Evolutionary conservation across 2,797 vertebrate genomes (phyloP).

Genomic region (Odontamblyopus rebecca): DNA sequence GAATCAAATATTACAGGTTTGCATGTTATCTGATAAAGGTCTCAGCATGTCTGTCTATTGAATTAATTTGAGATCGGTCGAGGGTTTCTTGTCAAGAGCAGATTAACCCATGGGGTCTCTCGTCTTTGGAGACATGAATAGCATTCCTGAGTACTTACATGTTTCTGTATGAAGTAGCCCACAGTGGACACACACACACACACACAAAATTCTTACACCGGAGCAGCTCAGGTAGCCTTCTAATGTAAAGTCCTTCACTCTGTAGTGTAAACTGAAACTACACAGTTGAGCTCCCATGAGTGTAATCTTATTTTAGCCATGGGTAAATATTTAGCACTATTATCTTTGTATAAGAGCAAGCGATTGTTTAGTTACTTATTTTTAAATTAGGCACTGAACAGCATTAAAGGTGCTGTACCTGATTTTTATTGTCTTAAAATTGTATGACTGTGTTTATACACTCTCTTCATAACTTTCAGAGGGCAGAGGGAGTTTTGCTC

Average conservation of each 20-base stretch:
- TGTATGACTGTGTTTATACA: no score
- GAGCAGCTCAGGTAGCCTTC: conserved; percentile 32
- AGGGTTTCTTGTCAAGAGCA: conserved; percentile 19
- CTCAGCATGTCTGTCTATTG: conserved; percentile 9
- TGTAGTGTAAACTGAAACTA: conserved; percentile 57
- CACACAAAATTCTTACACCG: conserved; percentile 1
- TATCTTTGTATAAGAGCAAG: conserved; percentile 1
- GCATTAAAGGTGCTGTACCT: background rate
- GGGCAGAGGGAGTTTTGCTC: no score
- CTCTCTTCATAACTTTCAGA: no score
- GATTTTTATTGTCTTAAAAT: no score
- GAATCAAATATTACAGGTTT: conserved; percentile 23
- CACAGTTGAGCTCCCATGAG: conserved; percentile 30
- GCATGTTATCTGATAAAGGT: conserved; percentile 24
- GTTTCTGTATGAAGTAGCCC: conserved; percentile 28
- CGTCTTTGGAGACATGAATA: conserved; percentile 35
- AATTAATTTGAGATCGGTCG: conserved; percentile 4
- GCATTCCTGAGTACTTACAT: conserved; percentile 60
- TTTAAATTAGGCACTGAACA: background rate
- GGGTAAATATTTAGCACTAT: conserved; percentile 18
- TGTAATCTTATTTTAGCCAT: conserved; percentile 9
- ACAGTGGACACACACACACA: conserved; percentile 17
- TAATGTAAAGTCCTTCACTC: conserved; percentile 28
- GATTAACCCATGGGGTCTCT: conserved; percentile 22
- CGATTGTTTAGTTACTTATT: background rate